Evolutionary conservation across 1,140 invertebrate genomes (phyloP).

Genomic region (Stegodyphus dumicola): DNA sequence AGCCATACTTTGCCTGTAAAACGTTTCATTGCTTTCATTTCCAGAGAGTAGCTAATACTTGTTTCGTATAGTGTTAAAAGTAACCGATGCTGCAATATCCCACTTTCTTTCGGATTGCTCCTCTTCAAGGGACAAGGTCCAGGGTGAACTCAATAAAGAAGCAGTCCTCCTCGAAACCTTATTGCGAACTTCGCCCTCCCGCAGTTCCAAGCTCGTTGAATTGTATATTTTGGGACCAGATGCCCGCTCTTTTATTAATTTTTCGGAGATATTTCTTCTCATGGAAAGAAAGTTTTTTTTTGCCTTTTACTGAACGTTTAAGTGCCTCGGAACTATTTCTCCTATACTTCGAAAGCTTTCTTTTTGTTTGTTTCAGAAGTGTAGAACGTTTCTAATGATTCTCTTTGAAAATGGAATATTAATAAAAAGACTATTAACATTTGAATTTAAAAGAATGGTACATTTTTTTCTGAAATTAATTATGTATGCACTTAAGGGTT

Average conservation of each 20-base stretch:
- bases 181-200: constrained; percentile 41
- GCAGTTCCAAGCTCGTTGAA: constrained; percentile 13
- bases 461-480: too few relatives aligned
- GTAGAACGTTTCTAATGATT: too few relatives aligned
- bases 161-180: constrained; percentile 20
- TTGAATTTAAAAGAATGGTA: too few relatives aligned
- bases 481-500: too few relatives aligned
- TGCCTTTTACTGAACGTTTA: background rate
- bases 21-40: too few relatives aligned
- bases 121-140: constrained; percentile 1
- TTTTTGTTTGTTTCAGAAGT: too few relatives aligned
- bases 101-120: constrained; percentile 21
- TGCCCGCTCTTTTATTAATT: constrained; percentile 53
- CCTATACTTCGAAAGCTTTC: too few relatives aligned
- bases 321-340: background rate
- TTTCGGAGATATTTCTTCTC: constrained; percentile 7
- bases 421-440: too few relatives aligned
- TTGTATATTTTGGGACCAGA: constrained; percentile 51
- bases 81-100: background rate
- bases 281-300: constrained; percentile 15
- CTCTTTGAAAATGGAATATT: too few relatives aligned
- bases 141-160: constrained; percentile 56
- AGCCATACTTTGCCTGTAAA: too few relatives aligned
- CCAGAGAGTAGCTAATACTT: too few relatives aligned
- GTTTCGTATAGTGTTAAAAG: too few relatives aligned